Evolutionary conservation across 2,113 vertebrate species (phyloP), one percentile per base, ranked within the genome.

Genomic region (Alligator mississippiensis): DNA sequence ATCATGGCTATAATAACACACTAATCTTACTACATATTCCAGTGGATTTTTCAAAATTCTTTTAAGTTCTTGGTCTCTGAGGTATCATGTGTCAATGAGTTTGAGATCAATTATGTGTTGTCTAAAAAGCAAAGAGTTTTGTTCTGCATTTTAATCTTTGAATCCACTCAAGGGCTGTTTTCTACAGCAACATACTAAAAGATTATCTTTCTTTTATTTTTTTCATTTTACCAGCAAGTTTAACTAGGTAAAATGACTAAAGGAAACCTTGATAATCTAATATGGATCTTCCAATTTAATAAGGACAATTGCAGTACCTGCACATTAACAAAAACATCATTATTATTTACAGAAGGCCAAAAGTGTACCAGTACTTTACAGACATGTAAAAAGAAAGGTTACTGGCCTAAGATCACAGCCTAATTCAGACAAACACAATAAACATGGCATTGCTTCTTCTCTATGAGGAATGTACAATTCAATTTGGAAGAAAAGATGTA

Each of bases 361-460:
- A 89, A 72, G 82, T 28, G 77, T 83, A 80, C 80, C 91, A 47
- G 64, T 72, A 54, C 70, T 93, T 94, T 92, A 93, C 62, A 95
- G 92, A 92, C 93, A 94, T 78, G 75, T 89, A 89, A 88, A 96
- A 95, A 76, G 90, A 91, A 95, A 92, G 88, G 90, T 83, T 97
- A 38, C 93, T 96, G 96, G 95, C 92, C 92, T 94, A 96, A 96
- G 96, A 94, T 89, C 90, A 72, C 80, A 96, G 80, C 78, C 89
- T 96, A 94, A 94, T 95, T 92, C 94, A 96, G 96, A 94, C 94
- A 96, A 96, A 89, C 22, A 5, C 90, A 93, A 94, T 97, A 95
- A 96, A 96, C 89, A 90, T 84, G 85, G 84, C 93, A 96, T 95
- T 96, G 94, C 95, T 96, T 80, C 94, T 96, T 96, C 93, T 95